Percentiles rank a stretch among this genome's conserved stretches.
Conservation (phyloP, 2,113 vertebrate genomes). For the Castor canadensis region DNA sequence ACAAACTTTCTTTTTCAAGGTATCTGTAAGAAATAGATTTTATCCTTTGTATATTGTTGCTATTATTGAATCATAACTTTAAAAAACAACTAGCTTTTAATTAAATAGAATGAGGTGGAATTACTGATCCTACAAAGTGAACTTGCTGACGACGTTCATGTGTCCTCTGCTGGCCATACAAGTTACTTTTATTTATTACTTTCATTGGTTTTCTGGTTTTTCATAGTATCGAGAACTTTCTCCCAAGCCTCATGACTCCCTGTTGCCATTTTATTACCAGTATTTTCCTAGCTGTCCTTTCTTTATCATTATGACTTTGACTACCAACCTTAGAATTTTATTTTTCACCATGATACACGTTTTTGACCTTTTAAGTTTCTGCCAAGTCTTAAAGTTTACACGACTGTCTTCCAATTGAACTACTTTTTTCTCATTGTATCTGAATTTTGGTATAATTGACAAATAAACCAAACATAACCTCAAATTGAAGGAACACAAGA, state of each 20-base stretch:
- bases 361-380: neutral
- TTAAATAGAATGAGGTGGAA: neutral
- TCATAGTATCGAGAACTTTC: neutral
- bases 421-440: neutral
- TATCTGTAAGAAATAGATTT: neutral
- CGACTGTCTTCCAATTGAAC: neutral
- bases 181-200: neutral
- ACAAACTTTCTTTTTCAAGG: neutral
- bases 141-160: rapidly evolving
- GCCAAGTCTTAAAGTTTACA: neutral
- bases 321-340: neutral
- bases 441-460: neutral
- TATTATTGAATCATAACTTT: neutral
- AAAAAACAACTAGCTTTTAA: neutral
- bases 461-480: neutral
- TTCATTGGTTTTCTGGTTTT: neutral
- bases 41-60: neutral
- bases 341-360: neutral
- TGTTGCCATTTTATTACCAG: neutral
- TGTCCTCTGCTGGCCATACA: neutral
- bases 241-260: neutral
- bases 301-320: neutral
- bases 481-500: neutral
- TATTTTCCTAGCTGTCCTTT: neutral
- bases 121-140: neutral